Percentiles rank a stretch among this genome's conserved stretches.
Evolutionary conservation across 2,797 vertebrate species (phyloP).

Genomic region (Spinibarbus caldwelli): DNA sequence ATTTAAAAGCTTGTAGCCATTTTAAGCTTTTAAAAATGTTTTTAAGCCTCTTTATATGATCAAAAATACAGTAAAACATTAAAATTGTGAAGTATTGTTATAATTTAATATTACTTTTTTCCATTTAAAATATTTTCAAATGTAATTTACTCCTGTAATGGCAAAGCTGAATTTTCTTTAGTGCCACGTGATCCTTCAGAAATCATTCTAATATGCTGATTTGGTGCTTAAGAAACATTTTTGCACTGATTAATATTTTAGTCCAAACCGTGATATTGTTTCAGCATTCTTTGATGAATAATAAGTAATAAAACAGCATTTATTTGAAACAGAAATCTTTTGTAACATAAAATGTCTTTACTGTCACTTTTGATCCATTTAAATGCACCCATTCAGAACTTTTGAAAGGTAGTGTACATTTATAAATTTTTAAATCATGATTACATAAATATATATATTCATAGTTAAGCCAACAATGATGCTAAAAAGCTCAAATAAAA

Average conservation of each 20-base stretch:
- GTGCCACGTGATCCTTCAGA: not conserved
- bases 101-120: not conserved
- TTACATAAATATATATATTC: not conserved
- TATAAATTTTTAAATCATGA: too few species aligned
- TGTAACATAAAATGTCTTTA: not conserved
- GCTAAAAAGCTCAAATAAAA: not conserved
- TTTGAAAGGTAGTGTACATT: not conserved
- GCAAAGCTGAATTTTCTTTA: not conserved
- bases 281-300: not conserved
- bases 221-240: not conserved
- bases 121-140: not conserved
- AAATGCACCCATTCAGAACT: not conserved
- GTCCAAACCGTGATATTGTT: not conserved
- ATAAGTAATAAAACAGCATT: not conserved
- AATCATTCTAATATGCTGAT: not conserved
- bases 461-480: not conserved
- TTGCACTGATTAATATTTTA: not conserved
- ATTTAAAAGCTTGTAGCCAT: not conserved
- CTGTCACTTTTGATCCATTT: not conserved
- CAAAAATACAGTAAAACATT: not conserved
- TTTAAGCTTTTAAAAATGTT: not conserved
- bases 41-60: not conserved
- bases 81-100: not conserved
- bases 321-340: not conserved
- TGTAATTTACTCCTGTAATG: not conserved